A percentile compares a stretch with the other conserved stretches of the same genome.
Evolutionary conservation across 2,113 vertebrate species (phyloP).

Genomic region (Balaeniceps rex): DNA sequence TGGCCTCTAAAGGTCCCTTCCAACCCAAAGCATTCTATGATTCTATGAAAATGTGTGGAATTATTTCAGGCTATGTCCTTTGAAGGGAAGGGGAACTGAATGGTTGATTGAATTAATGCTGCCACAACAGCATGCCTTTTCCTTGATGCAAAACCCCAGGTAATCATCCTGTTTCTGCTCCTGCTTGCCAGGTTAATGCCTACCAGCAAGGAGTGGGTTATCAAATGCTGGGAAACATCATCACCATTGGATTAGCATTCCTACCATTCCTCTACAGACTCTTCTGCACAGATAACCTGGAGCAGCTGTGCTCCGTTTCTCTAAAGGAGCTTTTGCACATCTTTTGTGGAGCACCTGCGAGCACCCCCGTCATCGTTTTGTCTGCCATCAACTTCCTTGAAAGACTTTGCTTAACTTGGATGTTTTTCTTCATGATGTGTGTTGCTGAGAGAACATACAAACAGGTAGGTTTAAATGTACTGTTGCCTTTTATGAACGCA

Average conservation of each 20-base stretch:
- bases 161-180: not conserved
- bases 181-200: constrained; percentile 83
- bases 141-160: not conserved
- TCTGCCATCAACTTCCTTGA: constrained; percentile 86
- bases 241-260: constrained; percentile 83
- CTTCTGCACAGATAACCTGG: constrained; percentile 78
- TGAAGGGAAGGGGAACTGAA: not conserved
- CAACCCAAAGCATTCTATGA: no score
- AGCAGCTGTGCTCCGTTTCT: constrained; percentile 75
- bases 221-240: constrained; percentile 85
- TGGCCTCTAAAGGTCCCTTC: no score
- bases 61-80: not conserved
- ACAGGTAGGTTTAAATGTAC: constrained; percentile 74
- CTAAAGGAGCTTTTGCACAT: constrained; percentile 74
- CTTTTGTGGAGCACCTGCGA: constrained; percentile 75
- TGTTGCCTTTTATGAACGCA: not conserved
- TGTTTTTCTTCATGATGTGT: constrained; percentile 99
- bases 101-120: not conserved
- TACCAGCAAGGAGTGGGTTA: constrained; percentile 93
- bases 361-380: constrained; percentile 67
- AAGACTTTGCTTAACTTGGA: constrained; percentile 87
- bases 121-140: not conserved
- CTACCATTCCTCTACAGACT: constrained; percentile 89
- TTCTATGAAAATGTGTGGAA: not conserved
- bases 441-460: constrained; percentile 97